These are phyloP conservation scores for Hydriomena furcata DNA, from an alignment of 2,888 invertebrate species.

Conservation along the genomic window DNA sequence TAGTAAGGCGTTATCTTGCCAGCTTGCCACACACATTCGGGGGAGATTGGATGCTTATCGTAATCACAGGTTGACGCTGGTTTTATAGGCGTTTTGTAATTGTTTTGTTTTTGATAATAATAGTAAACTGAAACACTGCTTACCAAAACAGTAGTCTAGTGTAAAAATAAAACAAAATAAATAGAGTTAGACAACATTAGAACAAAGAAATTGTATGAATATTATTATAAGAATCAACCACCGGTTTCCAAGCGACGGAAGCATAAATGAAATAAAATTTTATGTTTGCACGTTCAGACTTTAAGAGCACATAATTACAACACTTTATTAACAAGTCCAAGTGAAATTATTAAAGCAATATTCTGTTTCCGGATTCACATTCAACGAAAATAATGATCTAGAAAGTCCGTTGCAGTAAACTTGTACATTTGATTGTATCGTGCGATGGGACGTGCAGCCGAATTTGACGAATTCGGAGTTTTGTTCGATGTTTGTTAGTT, in stretches of 20 bases:
- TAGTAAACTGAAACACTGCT: neutral
- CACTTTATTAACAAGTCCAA: slow-evolving; percentile 21
- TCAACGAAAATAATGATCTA: slow-evolving; percentile 58
- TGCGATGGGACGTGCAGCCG: slow-evolving; percentile 18
- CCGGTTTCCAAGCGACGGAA: neutral
- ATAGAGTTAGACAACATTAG: neutral
- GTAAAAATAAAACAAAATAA: no score
- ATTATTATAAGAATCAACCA: neutral
- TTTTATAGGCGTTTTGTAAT: slow-evolving; percentile 21
- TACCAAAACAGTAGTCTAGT: neutral
- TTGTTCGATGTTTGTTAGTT: neutral
- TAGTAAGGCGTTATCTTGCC: slow-evolving; percentile 55
- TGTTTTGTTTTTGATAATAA: slow-evolving; percentile 21
- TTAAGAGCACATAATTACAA: slow-evolving; percentile 17
- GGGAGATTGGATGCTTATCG: slow-evolving; percentile 52
- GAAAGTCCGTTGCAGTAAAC: slow-evolving; percentile 66
- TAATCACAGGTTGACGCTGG: slow-evolving; percentile 38
- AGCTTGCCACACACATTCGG: slow-evolving; percentile 48
- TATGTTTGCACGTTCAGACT: slow-evolving; percentile 12
- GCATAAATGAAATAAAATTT: slow-evolving; percentile 19
- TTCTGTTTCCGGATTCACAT: slow-evolving; percentile 17
- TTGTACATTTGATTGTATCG: slow-evolving; percentile 66
- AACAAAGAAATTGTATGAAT: neutral
- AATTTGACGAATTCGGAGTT: neutral
- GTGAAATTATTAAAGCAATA: slow-evolving; percentile 20